phyloP scores from a whole-genome alignment of 2,888 invertebrate genomes.

The Andrena flavipes region DNA sequence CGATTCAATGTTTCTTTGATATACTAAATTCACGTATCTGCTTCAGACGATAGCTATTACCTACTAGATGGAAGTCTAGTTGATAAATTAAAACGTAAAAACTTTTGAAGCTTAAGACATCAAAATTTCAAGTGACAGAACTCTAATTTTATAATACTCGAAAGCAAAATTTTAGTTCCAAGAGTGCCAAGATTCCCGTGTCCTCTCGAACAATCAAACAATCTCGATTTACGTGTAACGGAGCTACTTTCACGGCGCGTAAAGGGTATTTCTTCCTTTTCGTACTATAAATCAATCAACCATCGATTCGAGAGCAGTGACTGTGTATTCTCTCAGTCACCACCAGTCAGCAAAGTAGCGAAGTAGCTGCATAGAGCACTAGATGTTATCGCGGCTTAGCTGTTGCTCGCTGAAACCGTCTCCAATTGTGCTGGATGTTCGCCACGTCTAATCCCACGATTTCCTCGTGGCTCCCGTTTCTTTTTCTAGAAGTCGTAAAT shows the following conservation, averaged over 20 bases:
- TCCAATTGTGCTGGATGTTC: conserved; percentile 1
- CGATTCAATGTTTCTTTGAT: background rate
- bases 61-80: too few species aligned
- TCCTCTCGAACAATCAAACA: too few species aligned
- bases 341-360: conserved; percentile 31
- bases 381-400: conserved; percentile 48
- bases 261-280: background rate
- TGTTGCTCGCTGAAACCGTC: conserved; percentile 42
- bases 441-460: conserved; percentile 63
- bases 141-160: background rate
- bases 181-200: background rate
- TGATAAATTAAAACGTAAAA: too few species aligned
- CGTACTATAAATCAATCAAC: background rate
- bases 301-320: background rate
- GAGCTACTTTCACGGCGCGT: background rate
- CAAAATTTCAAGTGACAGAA: too few species aligned
- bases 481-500: conserved; percentile 93
- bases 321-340: background rate
- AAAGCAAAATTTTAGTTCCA: background rate
- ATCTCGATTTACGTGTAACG: background rate
- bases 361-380: conserved; percentile 45
- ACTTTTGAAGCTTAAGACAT: too few species aligned
- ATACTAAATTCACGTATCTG: background rate
- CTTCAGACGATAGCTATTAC: background rate
- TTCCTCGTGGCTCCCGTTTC: conserved; percentile 67